Evolutionary conservation across 2,113 vertebrate genomes (phyloP).

Genomic region (Ageneiosus marmoratus): DNA sequence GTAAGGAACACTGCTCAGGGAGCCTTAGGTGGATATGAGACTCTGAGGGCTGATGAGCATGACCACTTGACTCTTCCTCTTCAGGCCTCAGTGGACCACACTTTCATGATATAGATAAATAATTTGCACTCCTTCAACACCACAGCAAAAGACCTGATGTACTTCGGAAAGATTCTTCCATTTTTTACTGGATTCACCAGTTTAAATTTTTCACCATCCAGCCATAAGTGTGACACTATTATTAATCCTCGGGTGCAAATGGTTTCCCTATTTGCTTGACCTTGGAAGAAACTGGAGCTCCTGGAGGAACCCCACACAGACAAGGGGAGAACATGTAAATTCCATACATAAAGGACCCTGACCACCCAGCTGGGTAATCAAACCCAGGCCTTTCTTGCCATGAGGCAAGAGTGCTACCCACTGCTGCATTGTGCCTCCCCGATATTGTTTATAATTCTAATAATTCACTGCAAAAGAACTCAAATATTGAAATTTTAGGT

Average conservation of each 20-base stretch:
- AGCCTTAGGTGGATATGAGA: slow-evolving; percentile 19
- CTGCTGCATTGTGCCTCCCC: neutral
- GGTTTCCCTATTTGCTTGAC: no score
- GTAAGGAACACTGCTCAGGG: slow-evolving; percentile 1
- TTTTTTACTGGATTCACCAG: slow-evolving; percentile 4
- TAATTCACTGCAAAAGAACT: neutral
- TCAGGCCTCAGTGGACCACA: slow-evolving; percentile 8
- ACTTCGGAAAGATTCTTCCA: slow-evolving; percentile 62
- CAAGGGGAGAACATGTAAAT: no score
- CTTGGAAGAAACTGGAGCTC: no score
- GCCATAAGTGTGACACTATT: neutral
- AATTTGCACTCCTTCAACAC: slow-evolving; percentile 18
- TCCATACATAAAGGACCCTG: no score
- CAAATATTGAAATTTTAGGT: neutral
- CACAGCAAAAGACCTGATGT: slow-evolving; percentile 47
- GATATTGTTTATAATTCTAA: neutral
- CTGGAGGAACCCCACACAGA: no score
- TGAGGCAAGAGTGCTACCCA: neutral
- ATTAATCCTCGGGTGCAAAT: neutral
- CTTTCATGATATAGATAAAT: slow-evolving; percentile 23
- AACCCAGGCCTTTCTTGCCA: no score
- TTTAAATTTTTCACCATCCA: neutral
- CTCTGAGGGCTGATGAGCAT: neutral
- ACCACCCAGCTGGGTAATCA: no score
- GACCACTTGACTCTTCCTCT: slow-evolving; percentile 27